Evolutionary conservation across 2,888 invertebrate species (phyloP).

Genomic region (Drosophila macrospina): DNA sequence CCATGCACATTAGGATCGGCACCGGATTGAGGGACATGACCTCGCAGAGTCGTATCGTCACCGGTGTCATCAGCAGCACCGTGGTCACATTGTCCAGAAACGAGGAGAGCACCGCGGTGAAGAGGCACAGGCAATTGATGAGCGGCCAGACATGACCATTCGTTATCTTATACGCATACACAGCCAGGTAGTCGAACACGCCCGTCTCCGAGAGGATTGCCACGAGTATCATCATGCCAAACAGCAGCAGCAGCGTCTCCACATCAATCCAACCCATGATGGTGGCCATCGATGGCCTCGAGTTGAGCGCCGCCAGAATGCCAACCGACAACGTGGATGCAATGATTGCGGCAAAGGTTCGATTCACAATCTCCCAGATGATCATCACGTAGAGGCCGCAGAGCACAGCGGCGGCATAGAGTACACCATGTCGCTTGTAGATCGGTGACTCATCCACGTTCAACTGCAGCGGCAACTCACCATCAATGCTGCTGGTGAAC

Average conservation of each 20-base stretch:
- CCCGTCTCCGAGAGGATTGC: slow-evolving; percentile 92
- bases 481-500: slow-evolving; percentile 78
- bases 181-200: slow-evolving; percentile 91
- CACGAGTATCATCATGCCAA: slow-evolving; percentile 93
- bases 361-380: slow-evolving; percentile 90
- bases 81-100: slow-evolving; percentile 93
- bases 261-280: slow-evolving; percentile 92
- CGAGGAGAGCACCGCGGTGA: slow-evolving; percentile 90
- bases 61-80: slow-evolving; percentile 91
- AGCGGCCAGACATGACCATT: slow-evolving; percentile 90
- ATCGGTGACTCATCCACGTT: slow-evolving; percentile 89
- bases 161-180: slow-evolving; percentile 90
- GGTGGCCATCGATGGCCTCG: slow-evolving; percentile 89
- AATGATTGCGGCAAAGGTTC: slow-evolving; percentile 91
- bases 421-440: slow-evolving; percentile 89
- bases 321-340: slow-evolving; percentile 90
- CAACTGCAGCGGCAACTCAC: slow-evolving; percentile 86
- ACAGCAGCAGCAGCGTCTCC: slow-evolving; percentile 89
- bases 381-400: slow-evolving; percentile 91
- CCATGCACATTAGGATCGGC: slow-evolving; percentile 94
- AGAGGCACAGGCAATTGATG: slow-evolving; percentile 89
- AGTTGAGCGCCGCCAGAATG: slow-evolving; percentile 89
- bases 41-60: slow-evolving; percentile 93
- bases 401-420: slow-evolving; percentile 90
- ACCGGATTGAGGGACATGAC: slow-evolving; percentile 95